A percentile compares a stretch with the other conserved stretches of the same genome.
These are phyloP conservation scores for Ictidomys tridecemlineatus DNA, from an alignment of 2,113 vertebrate genomes.

Conservation along the genomic window DNA sequence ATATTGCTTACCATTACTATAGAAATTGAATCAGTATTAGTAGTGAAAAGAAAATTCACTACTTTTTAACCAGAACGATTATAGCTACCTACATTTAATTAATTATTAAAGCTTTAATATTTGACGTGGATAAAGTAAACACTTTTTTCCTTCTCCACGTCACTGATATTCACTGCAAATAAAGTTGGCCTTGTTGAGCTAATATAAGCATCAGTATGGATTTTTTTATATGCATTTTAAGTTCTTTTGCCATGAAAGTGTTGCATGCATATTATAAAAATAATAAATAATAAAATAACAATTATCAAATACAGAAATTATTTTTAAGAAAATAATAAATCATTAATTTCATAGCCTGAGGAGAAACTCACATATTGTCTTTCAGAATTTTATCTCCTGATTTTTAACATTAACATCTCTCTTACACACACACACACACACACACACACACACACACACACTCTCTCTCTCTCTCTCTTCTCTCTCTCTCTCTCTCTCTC, in stretches of 20 bases:
- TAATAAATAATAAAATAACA: too few relatives aligned
- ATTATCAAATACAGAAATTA: not conserved
- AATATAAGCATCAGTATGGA: not conserved
- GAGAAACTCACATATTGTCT: not conserved
- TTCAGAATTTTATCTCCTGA: not conserved
- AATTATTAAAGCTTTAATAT: not conserved
- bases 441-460: too few relatives aligned
- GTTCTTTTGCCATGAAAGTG: not conserved
- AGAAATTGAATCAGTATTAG: not conserved
- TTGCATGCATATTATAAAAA: not conserved
- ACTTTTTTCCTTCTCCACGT: not conserved
- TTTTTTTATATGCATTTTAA: not conserved
- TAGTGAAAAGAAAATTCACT: not conserved
- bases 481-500: too few relatives aligned
- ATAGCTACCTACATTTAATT: not conserved
- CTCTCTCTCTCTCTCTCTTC: too few relatives aligned
- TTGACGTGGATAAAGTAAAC: not conserved
- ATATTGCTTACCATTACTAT: not conserved
- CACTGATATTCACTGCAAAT: not conserved
- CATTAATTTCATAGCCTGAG: not conserved
- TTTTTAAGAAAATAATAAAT: conserved; percentile 28
- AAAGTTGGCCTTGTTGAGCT: not conserved
- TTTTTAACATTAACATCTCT: not conserved
- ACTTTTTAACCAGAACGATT: not conserved
- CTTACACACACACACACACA: too few relatives aligned